phyloP scores from a whole-genome alignment of 2,113 vertebrate genomes.

The Arvicanthis niloticus region DNA sequence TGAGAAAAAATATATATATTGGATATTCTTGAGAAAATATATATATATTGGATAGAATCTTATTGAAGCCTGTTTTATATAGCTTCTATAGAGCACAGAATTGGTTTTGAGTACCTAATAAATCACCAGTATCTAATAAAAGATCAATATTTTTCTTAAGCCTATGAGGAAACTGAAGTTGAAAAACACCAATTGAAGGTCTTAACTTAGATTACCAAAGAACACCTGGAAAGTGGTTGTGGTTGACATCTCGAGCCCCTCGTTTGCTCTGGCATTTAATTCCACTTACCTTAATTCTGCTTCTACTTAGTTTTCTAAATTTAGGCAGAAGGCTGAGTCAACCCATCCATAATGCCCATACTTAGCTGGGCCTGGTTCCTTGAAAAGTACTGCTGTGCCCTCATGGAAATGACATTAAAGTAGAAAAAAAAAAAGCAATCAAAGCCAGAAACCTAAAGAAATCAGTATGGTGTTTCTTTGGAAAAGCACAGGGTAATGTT shows the following conservation, averaged over 20 bases:
- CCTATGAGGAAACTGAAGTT: neutral
- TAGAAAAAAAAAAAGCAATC: slow-evolving; percentile 43
- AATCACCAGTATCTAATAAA: neutral
- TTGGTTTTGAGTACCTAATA: neutral
- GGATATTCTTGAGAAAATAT: too few relatives aligned
- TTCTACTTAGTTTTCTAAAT: slow-evolving; percentile 75
- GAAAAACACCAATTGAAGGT: neutral
- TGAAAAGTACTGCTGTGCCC: slow-evolving; percentile 24
- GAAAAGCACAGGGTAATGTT: neutral
- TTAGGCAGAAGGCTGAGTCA: slow-evolving; percentile 60
- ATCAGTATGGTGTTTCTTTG: slow-evolving; percentile 2
- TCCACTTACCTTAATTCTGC: slow-evolving; percentile 51
- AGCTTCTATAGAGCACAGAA: neutral
- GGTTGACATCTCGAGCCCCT: neutral
- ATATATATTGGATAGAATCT: slow-evolving; percentile 17
- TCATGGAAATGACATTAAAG: slow-evolving; percentile 50
- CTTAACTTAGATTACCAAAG: neutral
- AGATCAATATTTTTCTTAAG: neutral
- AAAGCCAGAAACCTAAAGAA: neutral
- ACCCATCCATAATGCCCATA: slow-evolving; percentile 45
- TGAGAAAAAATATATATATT: too few relatives aligned
- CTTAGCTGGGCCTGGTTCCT: slow-evolving; percentile 57
- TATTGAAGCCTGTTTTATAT: neutral
- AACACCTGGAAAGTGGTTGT: neutral
- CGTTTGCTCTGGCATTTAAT: slow-evolving; percentile 1